Evolutionary conservation across 2,797 vertebrate species (phyloP).

Genomic region (Argentina silus): DNA sequence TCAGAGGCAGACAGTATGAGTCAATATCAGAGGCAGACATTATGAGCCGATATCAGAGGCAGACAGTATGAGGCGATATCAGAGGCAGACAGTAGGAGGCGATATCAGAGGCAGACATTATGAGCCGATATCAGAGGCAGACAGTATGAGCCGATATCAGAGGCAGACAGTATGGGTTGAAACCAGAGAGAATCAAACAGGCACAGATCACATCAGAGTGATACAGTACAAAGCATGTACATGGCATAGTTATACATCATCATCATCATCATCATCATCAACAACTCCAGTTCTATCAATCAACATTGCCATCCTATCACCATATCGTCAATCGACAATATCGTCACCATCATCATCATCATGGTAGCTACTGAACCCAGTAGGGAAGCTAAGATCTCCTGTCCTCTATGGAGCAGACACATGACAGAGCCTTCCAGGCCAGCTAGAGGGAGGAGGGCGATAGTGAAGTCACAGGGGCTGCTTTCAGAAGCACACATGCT

Average conservation of each 20-base stretch:
- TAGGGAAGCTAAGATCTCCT: not conserved
- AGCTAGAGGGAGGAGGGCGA: not conserved
- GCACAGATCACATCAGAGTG: slow-evolving; percentile 1
- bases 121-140: slow-evolving; percentile 1
- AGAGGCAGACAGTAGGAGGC: slow-evolving; percentile 7
- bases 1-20: not conserved
- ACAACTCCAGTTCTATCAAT: not conserved
- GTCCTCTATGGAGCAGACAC: not conserved
- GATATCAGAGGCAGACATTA: not conserved
- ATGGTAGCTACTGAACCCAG: not conserved
- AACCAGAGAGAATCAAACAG: not conserved
- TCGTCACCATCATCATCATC: not conserved
- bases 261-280: slow-evolving; percentile 1
- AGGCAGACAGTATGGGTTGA: not conserved
- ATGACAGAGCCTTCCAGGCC: not conserved
- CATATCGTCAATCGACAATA: not conserved
- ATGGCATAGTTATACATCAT: not conserved
- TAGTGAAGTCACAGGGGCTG: slow-evolving; percentile 14
- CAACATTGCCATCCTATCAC: not conserved
- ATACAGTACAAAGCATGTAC: not conserved
- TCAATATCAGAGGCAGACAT: slow-evolving; percentile 4
- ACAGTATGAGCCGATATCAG: not conserved
- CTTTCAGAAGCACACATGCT: not conserved
- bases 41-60: not conserved
- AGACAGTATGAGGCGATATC: not conserved